Evolutionary conservation across 2,797 vertebrate species (phyloP).

Genomic region (Ctenopoma multispine): DNA sequence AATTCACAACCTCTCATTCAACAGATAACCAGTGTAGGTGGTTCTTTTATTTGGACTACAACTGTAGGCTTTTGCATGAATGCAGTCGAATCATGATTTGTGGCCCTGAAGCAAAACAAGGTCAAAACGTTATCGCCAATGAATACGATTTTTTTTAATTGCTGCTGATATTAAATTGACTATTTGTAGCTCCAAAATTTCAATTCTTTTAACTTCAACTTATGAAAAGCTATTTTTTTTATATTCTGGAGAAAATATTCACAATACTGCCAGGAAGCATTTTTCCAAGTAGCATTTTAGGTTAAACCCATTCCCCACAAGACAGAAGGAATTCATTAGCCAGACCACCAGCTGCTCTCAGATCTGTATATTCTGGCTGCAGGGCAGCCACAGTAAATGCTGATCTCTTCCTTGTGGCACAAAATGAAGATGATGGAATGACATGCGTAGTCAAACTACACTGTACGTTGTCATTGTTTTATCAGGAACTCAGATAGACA

Average conservation of each 20-base stretch:
- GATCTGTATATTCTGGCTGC: conserved; percentile 36
- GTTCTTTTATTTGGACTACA: conserved; percentile 19
- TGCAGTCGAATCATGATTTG: conserved; percentile 12
- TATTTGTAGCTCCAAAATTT: neutral
- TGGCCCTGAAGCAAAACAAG: neutral
- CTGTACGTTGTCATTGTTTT: conserved; percentile 26
- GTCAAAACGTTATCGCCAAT: neutral
- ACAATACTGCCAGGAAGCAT: conserved; percentile 12
- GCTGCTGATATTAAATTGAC: neutral
- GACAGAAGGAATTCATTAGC: conserved; percentile 50
- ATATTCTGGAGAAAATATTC: conserved; percentile 16
- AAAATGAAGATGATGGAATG: conserved; percentile 40
- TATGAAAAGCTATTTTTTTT: neutral
- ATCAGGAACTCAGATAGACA: neutral
- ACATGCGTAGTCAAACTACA: conserved; percentile 22
- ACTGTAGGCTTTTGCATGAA: conserved; percentile 2
- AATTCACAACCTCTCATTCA: conserved; percentile 27
- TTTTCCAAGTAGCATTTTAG: conserved; percentile 32
- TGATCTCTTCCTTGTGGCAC: conserved; percentile 34
- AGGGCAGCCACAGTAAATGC: conserved; percentile 37
- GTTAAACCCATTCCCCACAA: conserved; percentile 39
- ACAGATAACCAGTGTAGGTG: neutral
- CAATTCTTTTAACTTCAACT: neutral
- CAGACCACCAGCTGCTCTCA: conserved; percentile 53
- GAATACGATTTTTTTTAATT: neutral